Percentiles rank a stretch among this genome's conserved stretches.
phyloP scores from a whole-genome alignment of 2,888 invertebrate species.

The Anoncus sp. region DNA sequence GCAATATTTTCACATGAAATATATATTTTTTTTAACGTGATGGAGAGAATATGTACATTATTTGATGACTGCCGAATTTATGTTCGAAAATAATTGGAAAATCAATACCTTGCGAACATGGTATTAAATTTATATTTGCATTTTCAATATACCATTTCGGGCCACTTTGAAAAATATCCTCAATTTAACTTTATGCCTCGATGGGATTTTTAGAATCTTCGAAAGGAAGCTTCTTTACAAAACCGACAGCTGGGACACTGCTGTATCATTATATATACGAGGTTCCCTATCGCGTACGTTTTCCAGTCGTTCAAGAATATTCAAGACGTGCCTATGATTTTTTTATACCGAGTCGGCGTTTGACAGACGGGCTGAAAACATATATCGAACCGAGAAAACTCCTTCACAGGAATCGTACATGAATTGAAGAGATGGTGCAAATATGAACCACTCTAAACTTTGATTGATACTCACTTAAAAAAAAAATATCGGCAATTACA shows the following conservation, averaged over 20 bases:
- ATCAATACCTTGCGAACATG: too few relatives aligned
- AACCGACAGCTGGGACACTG: constrained; percentile 41
- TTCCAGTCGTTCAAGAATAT: constrained; percentile 27
- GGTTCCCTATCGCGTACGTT: constrained; percentile 11
- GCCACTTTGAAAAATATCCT: not conserved
- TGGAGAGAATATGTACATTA: too few relatives aligned
- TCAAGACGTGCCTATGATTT: constrained; percentile 10
- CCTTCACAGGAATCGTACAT: constrained; percentile 5
- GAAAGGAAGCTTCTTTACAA: constrained; percentile 10
- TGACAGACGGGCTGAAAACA: constrained; percentile 36
- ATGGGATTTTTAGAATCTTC: constrained; percentile 43
- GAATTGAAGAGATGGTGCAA: not conserved
- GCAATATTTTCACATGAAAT: too few relatives aligned
- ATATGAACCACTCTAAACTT: not conserved
- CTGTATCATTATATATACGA: constrained; percentile 57
- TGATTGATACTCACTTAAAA: not conserved
- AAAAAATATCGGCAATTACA: not conserved
- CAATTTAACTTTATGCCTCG: constrained; percentile 36
- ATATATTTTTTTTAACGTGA: too few relatives aligned
- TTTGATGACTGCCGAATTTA: too few relatives aligned
- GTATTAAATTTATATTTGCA: too few relatives aligned
- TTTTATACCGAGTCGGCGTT: constrained; percentile 21
- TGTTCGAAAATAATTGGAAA: too few relatives aligned
- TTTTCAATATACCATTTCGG: not conserved
- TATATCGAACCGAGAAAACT: constrained; percentile 13